Evolutionary conservation across 2,888 invertebrate genomes (phyloP).

Genomic region (Synanthedon tipuliformis): DNA sequence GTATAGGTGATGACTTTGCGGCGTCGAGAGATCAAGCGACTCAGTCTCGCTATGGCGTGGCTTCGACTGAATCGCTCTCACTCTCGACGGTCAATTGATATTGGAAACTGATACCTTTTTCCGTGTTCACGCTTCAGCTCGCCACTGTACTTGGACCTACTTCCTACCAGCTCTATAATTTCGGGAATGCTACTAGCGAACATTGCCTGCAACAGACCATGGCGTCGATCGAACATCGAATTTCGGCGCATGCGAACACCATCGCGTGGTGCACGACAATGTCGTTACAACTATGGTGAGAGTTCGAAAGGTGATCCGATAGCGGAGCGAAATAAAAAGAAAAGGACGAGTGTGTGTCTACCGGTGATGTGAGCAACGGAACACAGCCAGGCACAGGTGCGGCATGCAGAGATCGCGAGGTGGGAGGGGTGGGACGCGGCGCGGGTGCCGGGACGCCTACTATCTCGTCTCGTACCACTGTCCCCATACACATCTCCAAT

Average conservation of each 20-base stretch:
- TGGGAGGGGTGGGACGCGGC: conserved; percentile 53
- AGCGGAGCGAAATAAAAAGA: conserved; percentile 62
- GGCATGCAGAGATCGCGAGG: conserved; percentile 61
- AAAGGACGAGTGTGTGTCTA: conserved; percentile 63
- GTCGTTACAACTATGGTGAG: conserved; percentile 61
- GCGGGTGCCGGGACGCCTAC: conserved; percentile 26
- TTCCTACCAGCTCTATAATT: conserved; percentile 99
- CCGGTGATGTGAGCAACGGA: conserved; percentile 69
- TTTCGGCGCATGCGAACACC: conserved; percentile 51
- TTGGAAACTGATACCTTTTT: conserved; percentile 88
- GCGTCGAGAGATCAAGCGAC: conserved; percentile 54
- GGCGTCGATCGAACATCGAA: conserved; percentile 59
- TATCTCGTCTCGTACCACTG: conserved; percentile 38
- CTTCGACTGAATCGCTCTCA: conserved; percentile 50
- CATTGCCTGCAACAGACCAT: conserved; percentile 93
- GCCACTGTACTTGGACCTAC: conserved; percentile 99
- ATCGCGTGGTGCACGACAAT: conserved; percentile 68
- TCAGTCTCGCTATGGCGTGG: conserved; percentile 32
- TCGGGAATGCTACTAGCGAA: conserved; percentile 99
- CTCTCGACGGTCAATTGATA: conserved; percentile 55
- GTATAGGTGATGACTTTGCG: conserved; percentile 57
- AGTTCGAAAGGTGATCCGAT: conserved; percentile 56
- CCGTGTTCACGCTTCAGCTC: conserved; percentile 99
- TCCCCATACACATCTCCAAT: conserved; percentile 37
- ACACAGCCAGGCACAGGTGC: conserved; percentile 70